Evolutionary conservation across 2,797 vertebrate genomes (phyloP), one percentile per base, ranked within the genome.

Genomic region (Lutjanus campechanus): DNA sequence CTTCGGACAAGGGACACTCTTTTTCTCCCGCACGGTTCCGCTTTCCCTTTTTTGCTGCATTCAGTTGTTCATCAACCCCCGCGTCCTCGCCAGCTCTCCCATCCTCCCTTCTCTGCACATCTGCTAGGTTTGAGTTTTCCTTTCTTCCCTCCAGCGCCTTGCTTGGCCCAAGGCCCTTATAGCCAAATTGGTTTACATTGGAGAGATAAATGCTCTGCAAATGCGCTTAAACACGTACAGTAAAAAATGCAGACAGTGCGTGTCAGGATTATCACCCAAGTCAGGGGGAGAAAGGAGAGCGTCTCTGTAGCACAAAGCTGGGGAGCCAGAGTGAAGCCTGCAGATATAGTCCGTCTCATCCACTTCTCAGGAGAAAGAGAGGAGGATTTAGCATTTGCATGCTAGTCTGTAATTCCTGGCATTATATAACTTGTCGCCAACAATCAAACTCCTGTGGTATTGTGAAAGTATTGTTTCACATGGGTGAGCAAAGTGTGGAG

Each of bases 111-210:
- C 89, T 73, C 85, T 85, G 80, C 89, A 94, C 93, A 94, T 95
- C 93, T 96, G 94, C 95, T 93, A 81, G 87, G 92, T 95, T 89
- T 91, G 93, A 90, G 89, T 93, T 95, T 95, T 94, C 85, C 90
- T 94, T 95, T 95, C 92, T 94, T 91, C 78, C 81, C 85, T 82
- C 81, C 67, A 61, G 81, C 75, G 77, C 92, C 92, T 90, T 87
- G 92, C 93, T 93, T 94, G 94, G 95, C 95, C 94, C 89, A 77
- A 89, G 91, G 94, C 94, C 94, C 95, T 96, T 95, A 95, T 91
- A 96, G 92, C 94, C 89, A 96, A 96, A 96, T 95, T 96, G 95
- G 96, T 96, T 96, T 96, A 96, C 95, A 96, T 93, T 95, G 94
- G 92, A 91, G 94, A 95, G 95, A 96, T 96, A 96, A 96, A 96